A percentile compares a stretch with the other conserved stretches of the same genome.
These are phyloP conservation scores for Prolemur simus DNA, from an alignment of 2,113 vertebrate genomes.

Conservation along the genomic window DNA sequence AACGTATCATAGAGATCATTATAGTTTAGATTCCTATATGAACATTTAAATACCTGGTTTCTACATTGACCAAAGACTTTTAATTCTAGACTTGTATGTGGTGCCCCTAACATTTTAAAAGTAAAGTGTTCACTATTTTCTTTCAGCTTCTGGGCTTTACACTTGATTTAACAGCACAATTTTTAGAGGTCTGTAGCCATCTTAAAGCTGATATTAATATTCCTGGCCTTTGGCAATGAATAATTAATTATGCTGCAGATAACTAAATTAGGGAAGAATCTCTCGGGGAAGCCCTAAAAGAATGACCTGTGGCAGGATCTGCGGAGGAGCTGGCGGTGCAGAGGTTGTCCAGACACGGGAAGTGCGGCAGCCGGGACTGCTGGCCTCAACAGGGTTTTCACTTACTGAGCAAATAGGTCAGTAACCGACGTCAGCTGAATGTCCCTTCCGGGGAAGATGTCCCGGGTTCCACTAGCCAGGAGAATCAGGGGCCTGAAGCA, in stretches of 20 bases:
- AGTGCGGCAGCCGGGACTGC: fast-evolving
- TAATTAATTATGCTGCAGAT: not conserved
- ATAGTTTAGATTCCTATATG: not conserved
- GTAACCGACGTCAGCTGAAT: not conserved
- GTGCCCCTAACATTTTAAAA: not conserved
- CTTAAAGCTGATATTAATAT: not conserved
- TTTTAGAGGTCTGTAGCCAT: not conserved
- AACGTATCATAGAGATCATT: not conserved
- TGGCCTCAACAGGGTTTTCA: not conserved
- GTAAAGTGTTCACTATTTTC: not conserved
- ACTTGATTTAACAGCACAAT: not conserved
- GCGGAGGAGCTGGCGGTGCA: not conserved
- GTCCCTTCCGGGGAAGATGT: not conserved
- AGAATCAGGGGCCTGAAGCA: not conserved
- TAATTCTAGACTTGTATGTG: not conserved
- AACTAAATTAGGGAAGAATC: not conserved
- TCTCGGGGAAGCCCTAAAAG: not conserved
- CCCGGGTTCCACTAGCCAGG: not conserved
- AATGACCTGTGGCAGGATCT: not conserved
- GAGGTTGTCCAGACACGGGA: not conserved
- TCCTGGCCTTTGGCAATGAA: not conserved
- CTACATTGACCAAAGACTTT: not conserved
- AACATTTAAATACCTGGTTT: slow-evolving; percentile 19
- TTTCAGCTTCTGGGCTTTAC: not conserved
- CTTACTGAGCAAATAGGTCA: not conserved